These are phyloP conservation scores for Galaxias olidus DNA, from an alignment of 2,797 vertebrate genomes.

Conservation along the genomic window DNA sequence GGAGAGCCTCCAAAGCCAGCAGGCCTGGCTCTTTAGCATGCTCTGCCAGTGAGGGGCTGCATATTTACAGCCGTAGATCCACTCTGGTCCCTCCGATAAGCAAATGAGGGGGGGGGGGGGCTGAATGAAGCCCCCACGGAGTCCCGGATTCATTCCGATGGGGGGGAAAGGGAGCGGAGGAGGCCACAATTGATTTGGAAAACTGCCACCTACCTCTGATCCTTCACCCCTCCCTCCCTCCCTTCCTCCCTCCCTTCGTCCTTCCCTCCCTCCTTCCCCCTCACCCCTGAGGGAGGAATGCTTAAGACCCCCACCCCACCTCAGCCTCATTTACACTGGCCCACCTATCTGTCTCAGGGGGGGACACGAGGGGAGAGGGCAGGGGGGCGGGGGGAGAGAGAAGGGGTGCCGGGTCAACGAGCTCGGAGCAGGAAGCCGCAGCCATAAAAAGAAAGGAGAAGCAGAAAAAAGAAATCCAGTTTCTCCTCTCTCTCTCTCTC, in stretches of 20 bases:
- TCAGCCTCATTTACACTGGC: constrained; percentile 44
- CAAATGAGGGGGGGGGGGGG: constrained; percentile 62
- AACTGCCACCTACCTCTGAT: constrained; percentile 67
- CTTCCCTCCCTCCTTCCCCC: constrained; percentile 28
- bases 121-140: constrained; percentile 67
- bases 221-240: constrained; percentile 57
- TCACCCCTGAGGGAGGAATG: constrained; percentile 66
- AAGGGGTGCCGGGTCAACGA: constrained; percentile 53
- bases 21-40: constrained; percentile 42
- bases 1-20: constrained; percentile 19
- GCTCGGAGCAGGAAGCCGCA: constrained; percentile 58
- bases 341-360: constrained; percentile 61
- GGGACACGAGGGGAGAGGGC: constrained; percentile 37
- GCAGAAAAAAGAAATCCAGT: constrained; percentile 47
- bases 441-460: constrained; percentile 52
- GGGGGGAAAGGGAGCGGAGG: constrained; percentile 25
- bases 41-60: constrained; percentile 40
- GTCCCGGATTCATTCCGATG: constrained; percentile 66
- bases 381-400: constrained; percentile 16
- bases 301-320: constrained; percentile 44
- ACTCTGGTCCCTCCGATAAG: constrained; percentile 46
- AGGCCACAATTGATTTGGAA: constrained; percentile 59
- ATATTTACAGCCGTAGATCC: constrained; percentile 56
- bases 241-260: constrained; percentile 40
- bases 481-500: too few relatives aligned